Evolutionary conservation across 2,797 vertebrate species (phyloP).

Genomic region (Megalops cyprinoides): DNA sequence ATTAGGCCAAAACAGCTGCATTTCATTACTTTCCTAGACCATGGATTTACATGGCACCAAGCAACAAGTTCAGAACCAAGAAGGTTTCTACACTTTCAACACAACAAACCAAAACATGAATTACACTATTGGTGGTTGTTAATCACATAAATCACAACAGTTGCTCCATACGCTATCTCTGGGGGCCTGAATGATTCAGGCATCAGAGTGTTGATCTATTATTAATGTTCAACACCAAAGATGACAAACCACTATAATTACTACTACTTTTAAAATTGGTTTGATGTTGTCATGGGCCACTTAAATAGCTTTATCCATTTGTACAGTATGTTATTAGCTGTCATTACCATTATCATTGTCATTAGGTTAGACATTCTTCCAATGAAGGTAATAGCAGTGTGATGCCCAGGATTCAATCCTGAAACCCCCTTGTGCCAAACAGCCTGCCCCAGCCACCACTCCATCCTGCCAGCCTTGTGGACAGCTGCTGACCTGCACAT

Average conservation of each 20-base stretch:
- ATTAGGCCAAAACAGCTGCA: conserved; percentile 1
- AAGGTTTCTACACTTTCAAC: neutral
- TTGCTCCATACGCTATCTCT: neutral
- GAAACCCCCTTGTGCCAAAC: no score
- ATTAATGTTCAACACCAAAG: neutral
- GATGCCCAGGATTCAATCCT: neutral
- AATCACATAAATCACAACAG: neutral
- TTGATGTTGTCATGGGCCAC: no score
- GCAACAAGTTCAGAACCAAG: conserved; percentile 2
- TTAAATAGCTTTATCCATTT: no score
- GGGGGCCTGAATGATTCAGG: neutral
- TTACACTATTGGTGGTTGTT: neutral
- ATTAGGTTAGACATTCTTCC: neutral
- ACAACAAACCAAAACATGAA: neutral
- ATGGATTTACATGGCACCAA: neutral
- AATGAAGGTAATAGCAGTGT: neutral
- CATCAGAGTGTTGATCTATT: neutral
- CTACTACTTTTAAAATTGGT: neutral
- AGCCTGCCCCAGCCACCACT: neutral
- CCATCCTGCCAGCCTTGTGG: conserved; percentile 35
- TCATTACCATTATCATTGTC: no score
- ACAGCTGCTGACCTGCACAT: conserved; percentile 60
- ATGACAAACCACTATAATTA: neutral
- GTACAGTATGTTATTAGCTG: neutral
- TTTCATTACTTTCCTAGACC: neutral